Base-by-base conservation (phyloP, 37 sponge, comb jelly and placozoan species). In the Axinella damicornis region DNA sequence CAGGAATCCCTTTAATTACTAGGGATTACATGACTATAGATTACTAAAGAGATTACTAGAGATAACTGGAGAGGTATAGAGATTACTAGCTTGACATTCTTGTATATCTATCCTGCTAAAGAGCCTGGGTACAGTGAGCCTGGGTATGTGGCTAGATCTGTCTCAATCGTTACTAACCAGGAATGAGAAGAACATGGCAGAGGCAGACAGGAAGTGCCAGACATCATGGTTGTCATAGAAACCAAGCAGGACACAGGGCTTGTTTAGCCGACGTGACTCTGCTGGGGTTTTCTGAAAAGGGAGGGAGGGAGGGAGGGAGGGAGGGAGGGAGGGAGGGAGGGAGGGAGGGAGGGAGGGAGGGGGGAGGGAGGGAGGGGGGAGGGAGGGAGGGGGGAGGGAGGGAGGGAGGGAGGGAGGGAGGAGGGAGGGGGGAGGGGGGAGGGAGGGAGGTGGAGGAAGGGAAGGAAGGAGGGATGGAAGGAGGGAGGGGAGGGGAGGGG, bases 201-300 rank as follows among this genome's bases (percentile, higher is more conserved):
- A 67, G 11, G 99, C 93, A 31, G 99, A 96, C 64, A 98, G 80
- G 77, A 98, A 88, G 85, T 98, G 99, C 99, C 99, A 98, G 34
- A 98, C 61, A 74, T 98, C 97, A 69, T 98, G 99, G 73, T 84
- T 74, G 91, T 96, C 95, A 72, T 96, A 98, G 78, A 98, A 98
- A 34, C 64, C 90, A n/a, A 94, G 70, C 28, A 94, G 56, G 28
- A 60, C 25, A 66, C 97, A 97, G 18, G 75, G 63, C 28, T 85
- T 31, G 71, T 97, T 97, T n/a, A 57, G 34, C 35, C 69, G 78
- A 19, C 97, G 53, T 59, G 95, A 94, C 32, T 79, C 73, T 16
- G 97, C 86, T 20, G 97, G 93, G 20, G 87, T 81, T 22, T 59
- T 13, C 90, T 88, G 64, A 25, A 76, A 21, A 12, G 46, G 46